A percentile compares a stretch with the other conserved stretches of the same genome.
phyloP scores from a whole-genome alignment of 1,140 invertebrate species.

The Gryllus bimaculatus region DNA sequence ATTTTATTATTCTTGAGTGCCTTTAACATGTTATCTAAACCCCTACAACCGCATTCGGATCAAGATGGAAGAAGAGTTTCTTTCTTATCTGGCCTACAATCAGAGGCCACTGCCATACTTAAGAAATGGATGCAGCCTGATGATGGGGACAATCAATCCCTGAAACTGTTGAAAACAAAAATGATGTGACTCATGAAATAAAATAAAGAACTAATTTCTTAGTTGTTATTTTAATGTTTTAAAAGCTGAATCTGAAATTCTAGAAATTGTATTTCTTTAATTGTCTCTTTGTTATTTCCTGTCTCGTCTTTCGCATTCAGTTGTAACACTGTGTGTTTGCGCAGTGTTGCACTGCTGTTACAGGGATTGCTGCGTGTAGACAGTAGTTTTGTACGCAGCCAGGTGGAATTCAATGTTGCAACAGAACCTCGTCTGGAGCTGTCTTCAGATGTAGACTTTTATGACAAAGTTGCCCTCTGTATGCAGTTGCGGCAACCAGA shows the following conservation, averaged over 20 bases:
- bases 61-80: too few species aligned
- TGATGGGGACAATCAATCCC: too few species aligned
- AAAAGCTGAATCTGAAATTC: not conserved
- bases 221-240: too few species aligned
- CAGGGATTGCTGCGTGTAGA: conserved; percentile 55
- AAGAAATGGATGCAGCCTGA: too few species aligned
- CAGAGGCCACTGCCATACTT: too few species aligned
- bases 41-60: too few species aligned
- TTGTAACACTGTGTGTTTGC: conserved; percentile 25
- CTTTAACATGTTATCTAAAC: too few species aligned
- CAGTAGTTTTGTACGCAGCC: conserved; percentile 55
- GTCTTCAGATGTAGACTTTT: conserved; percentile 71
- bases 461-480: conserved; percentile 63
- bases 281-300: not conserved
- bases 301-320: not conserved
- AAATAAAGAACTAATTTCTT: too few species aligned
- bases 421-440: conserved; percentile 64
- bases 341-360: conserved; percentile 58
- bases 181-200: too few species aligned
- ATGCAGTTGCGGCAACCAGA: conserved; percentile 67
- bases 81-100: too few species aligned
- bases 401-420: conserved; percentile 58
- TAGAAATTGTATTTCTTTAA: not conserved
- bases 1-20: too few species aligned
- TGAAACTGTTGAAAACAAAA: too few species aligned